Evolutionary conservation across 2,113 vertebrate species (phyloP).

Genomic region (Charina bottae): DNA sequence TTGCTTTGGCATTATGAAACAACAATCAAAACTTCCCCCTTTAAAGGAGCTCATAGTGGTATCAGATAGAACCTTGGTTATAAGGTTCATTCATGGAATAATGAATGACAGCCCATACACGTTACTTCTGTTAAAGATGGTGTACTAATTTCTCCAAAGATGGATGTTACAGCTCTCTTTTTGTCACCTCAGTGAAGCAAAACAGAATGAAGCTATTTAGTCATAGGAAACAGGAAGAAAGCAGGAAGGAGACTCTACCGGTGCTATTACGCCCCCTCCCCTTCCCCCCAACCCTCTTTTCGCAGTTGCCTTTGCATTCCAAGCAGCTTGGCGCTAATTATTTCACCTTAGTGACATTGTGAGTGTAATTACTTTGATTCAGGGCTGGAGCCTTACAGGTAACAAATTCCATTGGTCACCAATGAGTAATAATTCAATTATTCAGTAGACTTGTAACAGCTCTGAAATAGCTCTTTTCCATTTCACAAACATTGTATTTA

Average conservation of each 20-base stretch:
- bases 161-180: slow-evolving; percentile 34
- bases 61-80: slow-evolving; percentile 30
- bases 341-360: slow-evolving; percentile 58
- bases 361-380: slow-evolving; percentile 69
- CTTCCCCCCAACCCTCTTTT: neutral
- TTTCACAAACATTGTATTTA: slow-evolving; percentile 64
- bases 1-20: slow-evolving; percentile 13
- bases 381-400: slow-evolving; percentile 61
- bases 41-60: neutral
- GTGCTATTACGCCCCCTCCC: slow-evolving; percentile 58
- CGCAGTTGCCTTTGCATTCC: slow-evolving; percentile 55
- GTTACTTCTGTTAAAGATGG: slow-evolving; percentile 31
- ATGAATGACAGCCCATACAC: slow-evolving; percentile 20
- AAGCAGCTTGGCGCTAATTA: slow-evolving; percentile 47
- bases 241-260: slow-evolving; percentile 49
- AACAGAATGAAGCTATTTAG: slow-evolving; percentile 60
- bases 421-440: slow-evolving; percentile 71
- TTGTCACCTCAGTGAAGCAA: slow-evolving; percentile 57
- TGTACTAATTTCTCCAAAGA: neutral
- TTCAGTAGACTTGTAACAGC: slow-evolving; percentile 63
- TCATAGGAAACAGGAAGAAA: slow-evolving; percentile 52
- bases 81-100: slow-evolving; percentile 20
- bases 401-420: slow-evolving; percentile 63
- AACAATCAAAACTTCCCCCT: slow-evolving; percentile 11
- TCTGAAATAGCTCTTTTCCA: slow-evolving; percentile 62